Evolutionary conservation across 1,140 invertebrate genomes (phyloP), one percentile per base, ranked within the genome.

Genomic region (Cephus cinctus): DNA sequence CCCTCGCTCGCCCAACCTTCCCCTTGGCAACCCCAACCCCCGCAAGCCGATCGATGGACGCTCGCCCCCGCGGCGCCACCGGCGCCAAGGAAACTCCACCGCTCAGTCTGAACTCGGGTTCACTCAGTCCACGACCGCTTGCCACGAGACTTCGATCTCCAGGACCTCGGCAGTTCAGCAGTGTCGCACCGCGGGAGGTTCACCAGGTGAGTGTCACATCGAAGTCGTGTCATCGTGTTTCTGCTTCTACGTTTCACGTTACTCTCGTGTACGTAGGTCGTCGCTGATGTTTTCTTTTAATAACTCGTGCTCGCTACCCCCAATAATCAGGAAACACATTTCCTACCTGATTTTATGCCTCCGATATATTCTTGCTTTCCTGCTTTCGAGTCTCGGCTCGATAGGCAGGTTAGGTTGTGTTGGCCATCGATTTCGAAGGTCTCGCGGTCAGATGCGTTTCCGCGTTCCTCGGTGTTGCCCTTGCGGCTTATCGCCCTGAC

Each of bases 41-140:
- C 55, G 48, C 47, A 53, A 39, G 46, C 54, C 56, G 58, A 73
- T 73, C 68, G 68, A 72, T 61, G 53, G 45, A 65, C 67, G 54
- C 23, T 27, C 38, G 34, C 54, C 61, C 46, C 50, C 38, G 52
- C 47, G 70, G 61, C 69, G 69, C 67, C 63, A 69, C 50, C 43
- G 61, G 40, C 63, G 52, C 52, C 58, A 56, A 59, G 50, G 56
- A 58, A 59, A 59, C 59, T 60, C 52, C 50, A 56, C 51, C 56
- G 62, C 56, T 73, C 67, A 74, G 74, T 75, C 65, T 63, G 60
- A 71, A 67, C 63, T 69, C 70, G 65, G 67, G 65, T 75, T 71
- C 67, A 76, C 67, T 73, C 73, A 73, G 71, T 75, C 69, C 58
- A 75, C 65, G 66, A 73, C 61, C 65, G 69, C 66, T 72, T 69